Conservation (phyloP, 2,797 vertebrate species). For the Halcyon chelicuti region DNA sequence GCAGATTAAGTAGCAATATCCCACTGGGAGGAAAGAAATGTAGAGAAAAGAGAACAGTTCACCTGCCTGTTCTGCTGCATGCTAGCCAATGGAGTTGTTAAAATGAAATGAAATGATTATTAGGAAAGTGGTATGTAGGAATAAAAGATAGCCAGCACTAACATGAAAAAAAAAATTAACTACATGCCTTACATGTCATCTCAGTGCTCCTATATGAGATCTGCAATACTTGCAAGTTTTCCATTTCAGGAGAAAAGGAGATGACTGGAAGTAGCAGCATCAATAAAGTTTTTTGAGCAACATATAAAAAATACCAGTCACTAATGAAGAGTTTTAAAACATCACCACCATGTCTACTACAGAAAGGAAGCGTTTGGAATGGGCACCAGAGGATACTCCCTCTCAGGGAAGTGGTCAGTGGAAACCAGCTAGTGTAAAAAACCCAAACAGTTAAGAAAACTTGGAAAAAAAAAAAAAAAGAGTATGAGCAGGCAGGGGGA, state of each 20-base stretch:
- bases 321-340: neutral
- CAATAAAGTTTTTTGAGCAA: neutral
- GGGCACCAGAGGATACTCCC: neutral
- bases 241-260: neutral
- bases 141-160: neutral
- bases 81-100: neutral
- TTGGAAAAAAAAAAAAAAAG: neutral
- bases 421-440: neutral
- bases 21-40: neutral
- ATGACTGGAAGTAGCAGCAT: neutral
- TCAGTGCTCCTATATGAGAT: neutral
- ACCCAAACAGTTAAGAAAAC: neutral
- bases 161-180: neutral
- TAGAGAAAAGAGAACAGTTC: neutral
- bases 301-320: neutral
- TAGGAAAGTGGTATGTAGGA: neutral
- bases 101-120: neutral
- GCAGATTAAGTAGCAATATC: neutral
- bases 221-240: neutral
- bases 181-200: neutral
- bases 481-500: neutral
- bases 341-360: neutral
- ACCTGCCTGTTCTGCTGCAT: neutral
- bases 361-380: rapidly evolving
- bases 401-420: neutral